phyloP scores from a whole-genome alignment of 2,113 vertebrate species.

The Delphinus delphis region DNA sequence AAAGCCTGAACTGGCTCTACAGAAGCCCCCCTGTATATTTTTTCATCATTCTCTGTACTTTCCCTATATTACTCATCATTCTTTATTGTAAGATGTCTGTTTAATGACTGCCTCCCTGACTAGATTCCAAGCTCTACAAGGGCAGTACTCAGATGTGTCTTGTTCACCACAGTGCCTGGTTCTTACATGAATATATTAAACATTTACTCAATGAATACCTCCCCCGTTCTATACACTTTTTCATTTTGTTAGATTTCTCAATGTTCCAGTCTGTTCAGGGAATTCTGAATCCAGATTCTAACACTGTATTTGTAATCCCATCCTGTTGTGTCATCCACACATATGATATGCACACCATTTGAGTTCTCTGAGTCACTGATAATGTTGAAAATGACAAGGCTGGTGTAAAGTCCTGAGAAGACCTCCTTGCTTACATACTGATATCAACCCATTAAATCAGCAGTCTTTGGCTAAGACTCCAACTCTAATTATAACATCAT shows the following conservation, averaged over 20 bases:
- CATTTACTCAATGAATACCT: neutral
- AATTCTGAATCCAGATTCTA: slow-evolving; percentile 28
- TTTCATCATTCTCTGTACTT: neutral
- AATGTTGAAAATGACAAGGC: neutral
- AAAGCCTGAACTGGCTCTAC: neutral
- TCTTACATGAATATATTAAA: slow-evolving; percentile 8
- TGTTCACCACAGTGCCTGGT: neutral
- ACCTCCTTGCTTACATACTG: neutral
- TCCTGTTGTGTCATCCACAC: neutral
- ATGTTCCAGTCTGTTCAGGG: neutral
- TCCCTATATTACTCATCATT: neutral
- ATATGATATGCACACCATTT: neutral
- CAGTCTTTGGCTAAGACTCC: slow-evolving; percentile 4
- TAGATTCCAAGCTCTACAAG: neutral
- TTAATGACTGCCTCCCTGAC: neutral
- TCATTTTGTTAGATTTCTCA: slow-evolving; percentile 11
- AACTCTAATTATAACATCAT: neutral
- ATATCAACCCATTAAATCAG: neutral
- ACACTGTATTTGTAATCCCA: neutral
- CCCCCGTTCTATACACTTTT: neutral
- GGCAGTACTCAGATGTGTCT: neutral
- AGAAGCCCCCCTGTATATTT: neutral
- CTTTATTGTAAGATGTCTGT: neutral
- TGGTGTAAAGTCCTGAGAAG: slow-evolving; percentile 1
- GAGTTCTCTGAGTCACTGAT: slow-evolving; percentile 1